Evolutionary conservation across 1,140 invertebrate species (phyloP).

Genomic region (Pararge aegeria): DNA sequence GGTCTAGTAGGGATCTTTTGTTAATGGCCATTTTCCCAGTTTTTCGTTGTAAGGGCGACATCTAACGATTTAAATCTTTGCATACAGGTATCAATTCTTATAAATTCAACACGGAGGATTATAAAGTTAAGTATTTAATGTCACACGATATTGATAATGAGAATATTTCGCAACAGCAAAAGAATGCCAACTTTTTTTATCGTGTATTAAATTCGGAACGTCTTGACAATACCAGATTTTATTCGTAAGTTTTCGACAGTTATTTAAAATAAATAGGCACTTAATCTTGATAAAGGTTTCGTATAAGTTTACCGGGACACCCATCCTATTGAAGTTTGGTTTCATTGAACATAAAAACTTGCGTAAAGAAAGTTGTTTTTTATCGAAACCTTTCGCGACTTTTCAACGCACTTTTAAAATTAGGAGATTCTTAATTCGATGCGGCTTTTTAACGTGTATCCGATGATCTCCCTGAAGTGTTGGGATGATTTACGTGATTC

Average conservation of each 20-base stretch:
- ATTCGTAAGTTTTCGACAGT: conserved; percentile 26
- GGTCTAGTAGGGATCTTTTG: no score
- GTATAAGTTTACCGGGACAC: conserved; percentile 13
- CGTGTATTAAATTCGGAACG: conserved; percentile 27
- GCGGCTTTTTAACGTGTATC: no score
- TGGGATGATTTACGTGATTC: no score
- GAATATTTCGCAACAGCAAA: conserved; percentile 20
- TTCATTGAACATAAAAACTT: not conserved
- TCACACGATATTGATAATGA: conserved; percentile 17
- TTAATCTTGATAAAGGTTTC: conserved; percentile 21
- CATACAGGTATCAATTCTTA: conserved; percentile 73
- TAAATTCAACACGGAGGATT: conserved; percentile 7
- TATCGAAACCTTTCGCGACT: not conserved
- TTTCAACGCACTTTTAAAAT: not conserved
- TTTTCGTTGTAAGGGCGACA: no score
- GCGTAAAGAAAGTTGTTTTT: not conserved
- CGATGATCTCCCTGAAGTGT: no score
- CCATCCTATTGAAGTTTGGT: not conserved
- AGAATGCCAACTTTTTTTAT: conserved; percentile 26
- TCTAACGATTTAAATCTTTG: no score
- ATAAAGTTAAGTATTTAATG: conserved; percentile 26
- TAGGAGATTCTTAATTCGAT: no score
- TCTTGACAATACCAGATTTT: conserved; percentile 25
- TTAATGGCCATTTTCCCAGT: no score
- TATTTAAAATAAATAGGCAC: conserved; percentile 25